These are phyloP conservation scores for Siderastrea siderea DNA, from an alignment of 92 coral and sea anemone genomes.

Conservation along the genomic window DNA sequence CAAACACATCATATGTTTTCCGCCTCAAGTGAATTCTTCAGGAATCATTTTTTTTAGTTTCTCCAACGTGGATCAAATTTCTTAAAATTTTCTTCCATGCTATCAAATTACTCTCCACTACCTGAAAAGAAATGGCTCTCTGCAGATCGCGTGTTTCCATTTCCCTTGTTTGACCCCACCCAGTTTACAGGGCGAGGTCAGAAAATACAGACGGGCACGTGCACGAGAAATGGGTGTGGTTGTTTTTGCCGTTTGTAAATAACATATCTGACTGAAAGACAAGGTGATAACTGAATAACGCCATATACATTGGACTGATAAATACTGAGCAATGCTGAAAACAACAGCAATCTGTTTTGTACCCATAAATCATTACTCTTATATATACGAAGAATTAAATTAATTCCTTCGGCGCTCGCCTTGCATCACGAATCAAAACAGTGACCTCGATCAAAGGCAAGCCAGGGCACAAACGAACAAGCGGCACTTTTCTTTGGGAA, in stretches of 20 bases:
- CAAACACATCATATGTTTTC: background rate
- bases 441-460: no score
- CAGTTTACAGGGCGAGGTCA: background rate
- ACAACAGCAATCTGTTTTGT: no score
- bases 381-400: no score
- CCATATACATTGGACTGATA: no score
- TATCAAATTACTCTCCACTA: background rate
- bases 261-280: no score
- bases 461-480: no score
- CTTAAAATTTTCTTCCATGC: background rate
- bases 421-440: no score
- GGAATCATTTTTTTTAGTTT: background rate
- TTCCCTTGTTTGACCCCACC: background rate
- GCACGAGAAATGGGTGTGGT: background rate
- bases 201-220: background rate
- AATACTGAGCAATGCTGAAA: no score
- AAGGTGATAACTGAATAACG: no score
- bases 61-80: background rate
- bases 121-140: background rate
- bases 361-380: no score
- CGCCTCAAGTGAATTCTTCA: background rate
- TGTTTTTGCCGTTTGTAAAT: background rate
- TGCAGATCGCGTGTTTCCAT: background rate
- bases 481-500: no score
- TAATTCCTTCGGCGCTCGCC: no score